Evolutionary conservation across 2,888 invertebrate genomes (phyloP).

Genomic region (Homarus gammarus): DNA sequence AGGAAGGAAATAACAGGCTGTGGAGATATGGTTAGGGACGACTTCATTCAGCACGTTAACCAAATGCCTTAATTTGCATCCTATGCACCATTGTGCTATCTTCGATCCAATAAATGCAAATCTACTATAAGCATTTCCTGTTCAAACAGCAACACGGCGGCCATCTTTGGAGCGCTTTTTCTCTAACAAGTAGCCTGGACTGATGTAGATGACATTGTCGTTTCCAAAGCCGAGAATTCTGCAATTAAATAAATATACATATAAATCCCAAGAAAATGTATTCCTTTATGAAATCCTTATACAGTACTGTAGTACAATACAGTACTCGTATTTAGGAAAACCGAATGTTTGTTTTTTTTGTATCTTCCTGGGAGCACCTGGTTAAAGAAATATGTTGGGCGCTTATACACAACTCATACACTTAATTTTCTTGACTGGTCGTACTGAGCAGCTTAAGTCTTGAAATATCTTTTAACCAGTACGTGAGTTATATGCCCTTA

Average conservation of each 20-base stretch:
- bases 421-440: too few species aligned
- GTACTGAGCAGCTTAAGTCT: too few species aligned
- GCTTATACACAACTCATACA: too few species aligned
- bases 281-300: too few species aligned
- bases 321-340: too few species aligned
- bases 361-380: too few species aligned
- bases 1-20: too few species aligned
- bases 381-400: too few species aligned
- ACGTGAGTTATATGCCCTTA: too few species aligned
- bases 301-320: too few species aligned
- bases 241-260: not conserved
- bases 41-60: not conserved
- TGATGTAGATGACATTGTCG: conserved; percentile 73
- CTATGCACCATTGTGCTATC: not conserved
- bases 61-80: not conserved
- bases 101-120: not conserved
- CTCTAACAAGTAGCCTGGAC: conserved; percentile 74
- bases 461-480: too few species aligned
- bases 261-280: not conserved
- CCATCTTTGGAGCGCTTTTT: conserved; percentile 53
- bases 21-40: not conserved
- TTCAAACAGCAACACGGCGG: conserved; percentile 12
- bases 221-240: conserved; percentile 69
- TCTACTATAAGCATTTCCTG: not conserved
- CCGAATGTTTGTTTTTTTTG: too few species aligned